phyloP scores from a whole-genome alignment of 2,113 vertebrate species.

The Neomonachus schauinslandi region DNA sequence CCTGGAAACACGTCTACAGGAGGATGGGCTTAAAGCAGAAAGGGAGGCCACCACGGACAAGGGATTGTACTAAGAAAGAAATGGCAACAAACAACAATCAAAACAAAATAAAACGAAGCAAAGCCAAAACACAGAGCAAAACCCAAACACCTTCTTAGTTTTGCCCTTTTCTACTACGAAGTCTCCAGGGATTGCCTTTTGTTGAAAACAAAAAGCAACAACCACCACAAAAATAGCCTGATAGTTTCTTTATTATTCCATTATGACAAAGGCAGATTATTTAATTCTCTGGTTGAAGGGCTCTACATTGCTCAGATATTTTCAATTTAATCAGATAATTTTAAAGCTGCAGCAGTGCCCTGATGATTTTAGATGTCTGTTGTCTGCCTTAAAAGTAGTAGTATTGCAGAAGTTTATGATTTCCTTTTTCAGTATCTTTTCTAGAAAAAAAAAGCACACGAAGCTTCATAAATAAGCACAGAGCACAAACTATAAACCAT shows the following conservation, averaged over 20 bases:
- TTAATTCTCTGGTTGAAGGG: background rate
- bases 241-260: background rate
- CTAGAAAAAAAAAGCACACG: background rate
- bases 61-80: background rate
- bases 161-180: background rate
- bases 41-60: background rate
- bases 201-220: slow-evolving; percentile 31
- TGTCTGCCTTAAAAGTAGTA: background rate
- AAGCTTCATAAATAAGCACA: background rate
- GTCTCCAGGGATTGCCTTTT: slow-evolving; percentile 17
- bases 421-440: background rate
- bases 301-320: slow-evolving; percentile 3
- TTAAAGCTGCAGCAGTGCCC: background rate
- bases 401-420: background rate
- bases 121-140: slow-evolving; percentile 24
- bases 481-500: background rate
- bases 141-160: background rate
- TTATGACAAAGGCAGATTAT: background rate
- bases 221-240: background rate
- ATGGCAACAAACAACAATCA: background rate
- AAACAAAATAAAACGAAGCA: background rate
- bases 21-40: background rate
- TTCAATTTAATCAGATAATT: slow-evolving; percentile 4
- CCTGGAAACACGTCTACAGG: background rate
- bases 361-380: background rate